Evolutionary conservation across 2,797 vertebrate genomes (phyloP).

Genomic region (Mionectes olivaceus): DNA sequence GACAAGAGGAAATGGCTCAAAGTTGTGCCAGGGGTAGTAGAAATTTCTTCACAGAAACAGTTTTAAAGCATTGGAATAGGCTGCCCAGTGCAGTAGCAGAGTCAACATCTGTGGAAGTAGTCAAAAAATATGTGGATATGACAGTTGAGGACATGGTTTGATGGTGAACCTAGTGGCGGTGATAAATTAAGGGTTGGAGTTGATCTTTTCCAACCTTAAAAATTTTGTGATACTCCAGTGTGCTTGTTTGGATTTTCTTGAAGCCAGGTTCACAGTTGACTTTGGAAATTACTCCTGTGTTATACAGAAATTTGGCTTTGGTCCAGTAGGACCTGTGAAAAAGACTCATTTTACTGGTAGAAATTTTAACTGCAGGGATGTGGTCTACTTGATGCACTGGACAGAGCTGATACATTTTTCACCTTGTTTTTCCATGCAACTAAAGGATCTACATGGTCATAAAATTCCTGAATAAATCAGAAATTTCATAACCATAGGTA

Average conservation of each 20-base stretch:
- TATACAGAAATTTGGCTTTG: background rate
- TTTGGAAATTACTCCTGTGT: background rate
- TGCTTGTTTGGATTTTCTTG: background rate
- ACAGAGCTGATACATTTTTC: background rate
- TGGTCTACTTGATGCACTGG: accelerated
- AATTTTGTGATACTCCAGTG: background rate
- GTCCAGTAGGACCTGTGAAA: background rate
- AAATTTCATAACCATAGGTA: background rate
- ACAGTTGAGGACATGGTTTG: background rate
- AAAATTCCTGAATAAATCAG: background rate
- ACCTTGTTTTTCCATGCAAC: background rate
- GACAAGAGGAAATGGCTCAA: accelerated
- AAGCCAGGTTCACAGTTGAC: background rate
- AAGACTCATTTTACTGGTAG: background rate
- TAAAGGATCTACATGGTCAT: background rate
- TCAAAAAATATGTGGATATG: background rate
- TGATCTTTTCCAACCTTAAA: background rate
- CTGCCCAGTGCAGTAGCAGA: background rate
- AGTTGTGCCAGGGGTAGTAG: background rate
- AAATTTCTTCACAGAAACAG: background rate
- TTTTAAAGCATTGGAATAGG: background rate
- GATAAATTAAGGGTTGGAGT: background rate
- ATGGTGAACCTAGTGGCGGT: background rate
- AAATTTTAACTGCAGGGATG: background rate
- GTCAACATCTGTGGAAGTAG: background rate